These are phyloP conservation scores for Agelas oroides DNA, from an alignment of 37 sponge, comb jelly and placozoan genomes.

Conservation along the genomic window DNA sequence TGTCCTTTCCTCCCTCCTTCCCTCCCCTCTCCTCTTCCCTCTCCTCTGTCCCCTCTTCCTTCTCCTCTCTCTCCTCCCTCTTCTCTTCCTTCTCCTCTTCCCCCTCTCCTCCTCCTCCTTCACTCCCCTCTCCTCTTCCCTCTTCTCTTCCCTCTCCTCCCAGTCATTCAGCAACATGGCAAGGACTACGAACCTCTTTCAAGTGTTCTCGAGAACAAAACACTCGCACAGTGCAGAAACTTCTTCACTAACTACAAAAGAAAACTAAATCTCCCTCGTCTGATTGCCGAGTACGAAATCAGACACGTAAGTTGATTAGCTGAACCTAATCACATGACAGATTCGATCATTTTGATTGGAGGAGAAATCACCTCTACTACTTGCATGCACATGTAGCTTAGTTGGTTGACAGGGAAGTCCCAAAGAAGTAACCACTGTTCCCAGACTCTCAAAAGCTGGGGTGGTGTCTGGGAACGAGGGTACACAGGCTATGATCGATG, in stretches of 20 bases:
- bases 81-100: neutral
- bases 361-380: neutral
- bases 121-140: no score
- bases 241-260: conserved; percentile 83
- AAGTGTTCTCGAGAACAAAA: conserved; percentile 54
- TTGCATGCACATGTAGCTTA: neutral
- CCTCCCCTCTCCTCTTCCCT: no score
- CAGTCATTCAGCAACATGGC: conserved; percentile 54
- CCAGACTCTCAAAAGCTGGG: no score
- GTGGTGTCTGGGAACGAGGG: no score
- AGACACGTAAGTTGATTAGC: conserved; percentile 50
- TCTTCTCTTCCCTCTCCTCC: no score
- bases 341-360: neutral
- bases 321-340: no score
- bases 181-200: conserved; percentile 63
- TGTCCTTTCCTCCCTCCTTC: no score
- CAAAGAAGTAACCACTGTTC: no score
- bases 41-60: neutral
- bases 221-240: conserved; percentile 63
- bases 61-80: neutral
- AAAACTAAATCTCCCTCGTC: conserved; percentile 57
- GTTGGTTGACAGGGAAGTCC: no score
- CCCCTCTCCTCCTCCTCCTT: no score
- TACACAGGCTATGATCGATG: no score
- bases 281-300: conserved; percentile 67